A percentile compares a stretch with the other conserved stretches of the same genome.
phyloP scores from a whole-genome alignment of 2,113 vertebrate species.

The Gorsachius goisagi region DNA sequence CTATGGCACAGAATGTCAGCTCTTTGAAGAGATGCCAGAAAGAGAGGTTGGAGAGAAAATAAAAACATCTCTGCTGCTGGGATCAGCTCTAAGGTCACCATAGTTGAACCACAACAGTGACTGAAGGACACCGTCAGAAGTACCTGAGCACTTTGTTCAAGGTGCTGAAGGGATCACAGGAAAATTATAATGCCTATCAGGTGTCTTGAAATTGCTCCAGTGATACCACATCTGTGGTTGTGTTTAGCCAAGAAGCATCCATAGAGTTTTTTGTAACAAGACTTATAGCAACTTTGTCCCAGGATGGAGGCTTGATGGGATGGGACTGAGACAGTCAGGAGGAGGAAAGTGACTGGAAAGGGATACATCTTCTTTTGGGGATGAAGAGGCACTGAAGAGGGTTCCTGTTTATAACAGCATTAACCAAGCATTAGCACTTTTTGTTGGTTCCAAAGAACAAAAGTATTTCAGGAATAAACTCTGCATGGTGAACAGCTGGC shows the following conservation, averaged over 20 bases:
- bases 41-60: not conserved
- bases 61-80: not conserved
- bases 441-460: not conserved
- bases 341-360: not conserved
- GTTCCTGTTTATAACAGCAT: slow-evolving; percentile 10
- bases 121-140: not conserved
- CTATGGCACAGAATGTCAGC: not conserved
- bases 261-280: not conserved
- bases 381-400: not conserved
- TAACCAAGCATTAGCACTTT: not conserved
- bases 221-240: not conserved
- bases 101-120: not conserved
- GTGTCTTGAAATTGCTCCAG: not conserved
- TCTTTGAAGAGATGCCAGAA: not conserved
- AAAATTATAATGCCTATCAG: not conserved
- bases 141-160: not conserved
- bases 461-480: slow-evolving; percentile 1
- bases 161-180: not conserved
- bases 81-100: not conserved
- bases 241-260: not conserved
- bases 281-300: not conserved
- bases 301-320: not conserved
- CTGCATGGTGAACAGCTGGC: slow-evolving; percentile 5
- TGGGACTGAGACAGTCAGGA: not conserved
- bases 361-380: not conserved